phyloP scores from a whole-genome alignment of 2,113 vertebrate species.

The Ariopsis seemanni region DNA sequence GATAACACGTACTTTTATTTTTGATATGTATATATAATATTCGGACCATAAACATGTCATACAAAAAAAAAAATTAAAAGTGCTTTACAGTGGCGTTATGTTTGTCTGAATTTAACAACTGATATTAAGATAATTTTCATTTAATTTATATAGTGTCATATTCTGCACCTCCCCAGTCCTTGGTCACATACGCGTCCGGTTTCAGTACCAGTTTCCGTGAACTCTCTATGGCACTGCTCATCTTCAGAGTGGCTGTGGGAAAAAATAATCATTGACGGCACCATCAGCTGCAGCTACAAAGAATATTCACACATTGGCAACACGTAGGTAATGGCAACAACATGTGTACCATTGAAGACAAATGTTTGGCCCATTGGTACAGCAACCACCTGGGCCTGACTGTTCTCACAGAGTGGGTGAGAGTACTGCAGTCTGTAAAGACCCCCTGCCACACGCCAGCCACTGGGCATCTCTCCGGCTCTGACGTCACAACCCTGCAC shows the following conservation, averaged over 20 bases:
- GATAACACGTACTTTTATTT: background rate
- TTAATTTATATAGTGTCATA: no score
- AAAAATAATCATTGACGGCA: constrained; percentile 7
- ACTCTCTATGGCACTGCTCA: constrained; percentile 69
- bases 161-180: constrained; percentile 75
- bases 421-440: constrained; percentile 83
- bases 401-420: constrained; percentile 83
- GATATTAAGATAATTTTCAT: background rate
- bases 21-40: background rate
- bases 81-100: no score
- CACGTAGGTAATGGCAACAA: background rate
- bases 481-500: constrained; percentile 59
- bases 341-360: constrained; percentile 80
- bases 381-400: constrained; percentile 75
- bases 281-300: constrained; percentile 14
- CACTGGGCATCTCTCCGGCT: constrained; percentile 79
- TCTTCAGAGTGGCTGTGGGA: constrained; percentile 81
- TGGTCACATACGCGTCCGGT: constrained; percentile 74
- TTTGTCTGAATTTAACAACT: no score
- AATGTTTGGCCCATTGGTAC: constrained; percentile 83
- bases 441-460: constrained; percentile 74
- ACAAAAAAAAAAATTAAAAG: no score
- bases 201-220: constrained; percentile 81
- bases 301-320: background rate
- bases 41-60: background rate